Conservation (phyloP, 2,113 vertebrate genomes). For the Myrmophylax atrothorax region DNA sequence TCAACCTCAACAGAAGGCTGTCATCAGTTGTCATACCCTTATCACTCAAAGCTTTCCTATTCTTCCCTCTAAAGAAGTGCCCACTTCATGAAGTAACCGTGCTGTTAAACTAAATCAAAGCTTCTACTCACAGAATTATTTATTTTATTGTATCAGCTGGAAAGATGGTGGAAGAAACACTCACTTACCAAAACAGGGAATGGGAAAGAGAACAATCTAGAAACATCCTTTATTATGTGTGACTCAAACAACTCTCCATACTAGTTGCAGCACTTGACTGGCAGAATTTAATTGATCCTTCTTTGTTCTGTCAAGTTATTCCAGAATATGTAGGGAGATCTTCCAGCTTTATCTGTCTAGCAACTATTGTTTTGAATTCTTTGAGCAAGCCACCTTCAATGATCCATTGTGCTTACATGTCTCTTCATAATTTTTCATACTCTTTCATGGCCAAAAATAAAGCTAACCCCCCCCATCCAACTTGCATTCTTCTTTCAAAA, state of each 20-base stretch:
- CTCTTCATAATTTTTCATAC: not conserved
- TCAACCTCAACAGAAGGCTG: rapidly evolving
- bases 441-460: not conserved
- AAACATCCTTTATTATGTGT: not conserved
- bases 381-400: not conserved
- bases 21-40: not conserved
- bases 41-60: not conserved
- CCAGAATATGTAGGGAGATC: not conserved
- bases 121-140: not conserved
- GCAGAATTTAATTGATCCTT: not conserved
- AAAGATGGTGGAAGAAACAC: not conserved
- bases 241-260: not conserved
- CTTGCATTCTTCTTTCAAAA: not conserved
- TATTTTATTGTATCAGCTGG: not conserved
- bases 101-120: not conserved
- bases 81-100: not conserved
- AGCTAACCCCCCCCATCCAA: not conserved
- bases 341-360: not conserved
- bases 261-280: not conserved
- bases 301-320: not conserved
- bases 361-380: not conserved
- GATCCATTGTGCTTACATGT: not conserved
- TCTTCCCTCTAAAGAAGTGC: not conserved
- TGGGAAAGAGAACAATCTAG: not conserved
- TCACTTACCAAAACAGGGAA: not conserved